Conservation (phyloP, 2,113 vertebrate species). For the Myxocyprinus asiaticus region DNA sequence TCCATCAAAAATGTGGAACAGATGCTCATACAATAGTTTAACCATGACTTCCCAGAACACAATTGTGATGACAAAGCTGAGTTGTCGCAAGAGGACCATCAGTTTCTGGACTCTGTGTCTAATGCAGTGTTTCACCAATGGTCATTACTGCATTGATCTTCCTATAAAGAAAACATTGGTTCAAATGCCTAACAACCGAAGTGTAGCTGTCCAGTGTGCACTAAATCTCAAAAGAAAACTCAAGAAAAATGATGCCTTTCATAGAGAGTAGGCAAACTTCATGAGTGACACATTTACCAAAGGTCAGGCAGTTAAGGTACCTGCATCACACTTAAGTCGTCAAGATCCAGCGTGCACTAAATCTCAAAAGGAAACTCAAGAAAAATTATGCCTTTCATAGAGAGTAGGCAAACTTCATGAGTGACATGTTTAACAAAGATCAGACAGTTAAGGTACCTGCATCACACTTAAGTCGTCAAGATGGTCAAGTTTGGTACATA, state of each 20-base stretch:
- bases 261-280: neutral
- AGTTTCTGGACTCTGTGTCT: neutral
- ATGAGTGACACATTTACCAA: conserved; percentile 1
- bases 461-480: neutral
- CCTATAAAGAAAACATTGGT: neutral
- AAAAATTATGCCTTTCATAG: too few relatives aligned
- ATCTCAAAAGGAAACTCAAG: neutral
- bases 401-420: too few relatives aligned
- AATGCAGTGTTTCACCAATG: neutral
- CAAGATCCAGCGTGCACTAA: neutral
- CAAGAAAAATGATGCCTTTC: neutral
- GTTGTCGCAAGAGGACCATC: neutral
- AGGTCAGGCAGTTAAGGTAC: neutral
- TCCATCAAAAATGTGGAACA: neutral
- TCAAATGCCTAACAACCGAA: neutral
- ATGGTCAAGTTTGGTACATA: conserved; percentile 19
- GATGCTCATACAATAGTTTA: neutral
- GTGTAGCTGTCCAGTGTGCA: neutral
- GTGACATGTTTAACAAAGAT: too few relatives aligned
- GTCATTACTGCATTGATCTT: neutral
- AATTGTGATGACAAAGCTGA: neutral
- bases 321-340: neutral
- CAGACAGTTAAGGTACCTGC: too few relatives aligned
- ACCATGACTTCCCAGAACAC: neutral
- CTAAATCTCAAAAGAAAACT: neutral